phyloP scores from a whole-genome alignment of 2,113 vertebrate species.

The Gopherus flavomarginatus region DNA sequence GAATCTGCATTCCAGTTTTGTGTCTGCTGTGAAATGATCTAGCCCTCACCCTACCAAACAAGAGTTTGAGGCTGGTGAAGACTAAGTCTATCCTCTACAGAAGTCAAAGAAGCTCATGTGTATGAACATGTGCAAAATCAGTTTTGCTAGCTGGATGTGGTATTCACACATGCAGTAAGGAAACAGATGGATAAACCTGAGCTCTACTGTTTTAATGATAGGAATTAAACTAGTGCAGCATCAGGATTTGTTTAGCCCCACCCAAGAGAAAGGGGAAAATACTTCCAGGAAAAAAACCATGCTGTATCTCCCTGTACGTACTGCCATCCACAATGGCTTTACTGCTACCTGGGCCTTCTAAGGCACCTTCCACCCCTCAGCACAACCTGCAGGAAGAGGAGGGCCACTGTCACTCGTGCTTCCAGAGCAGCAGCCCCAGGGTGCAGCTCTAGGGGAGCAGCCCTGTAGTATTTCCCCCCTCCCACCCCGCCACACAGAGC shows the following conservation, averaged over 20 bases:
- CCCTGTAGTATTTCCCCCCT: background rate
- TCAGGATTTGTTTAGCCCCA: background rate
- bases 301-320: background rate
- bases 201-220: background rate
- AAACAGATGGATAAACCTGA: background rate
- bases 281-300: background rate
- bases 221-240: background rate
- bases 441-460: no score
- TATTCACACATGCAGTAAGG: background rate
- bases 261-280: background rate
- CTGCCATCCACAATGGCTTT: background rate
- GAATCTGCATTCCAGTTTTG: background rate
- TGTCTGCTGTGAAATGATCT: background rate
- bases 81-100: background rate
- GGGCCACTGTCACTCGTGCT: background rate
- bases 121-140: background rate
- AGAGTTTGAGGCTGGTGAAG: background rate
- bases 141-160: background rate
- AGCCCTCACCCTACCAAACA: background rate
- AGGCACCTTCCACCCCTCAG: background rate
- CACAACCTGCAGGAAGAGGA: background rate
- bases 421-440: background rate
- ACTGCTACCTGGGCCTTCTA: background rate
- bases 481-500: no score
- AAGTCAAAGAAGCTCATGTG: background rate